A percentile compares a stretch with the other conserved stretches of the same genome.
Conservation (phyloP, 2,113 vertebrate species). For the Pelecanoides urinatrix region DNA sequence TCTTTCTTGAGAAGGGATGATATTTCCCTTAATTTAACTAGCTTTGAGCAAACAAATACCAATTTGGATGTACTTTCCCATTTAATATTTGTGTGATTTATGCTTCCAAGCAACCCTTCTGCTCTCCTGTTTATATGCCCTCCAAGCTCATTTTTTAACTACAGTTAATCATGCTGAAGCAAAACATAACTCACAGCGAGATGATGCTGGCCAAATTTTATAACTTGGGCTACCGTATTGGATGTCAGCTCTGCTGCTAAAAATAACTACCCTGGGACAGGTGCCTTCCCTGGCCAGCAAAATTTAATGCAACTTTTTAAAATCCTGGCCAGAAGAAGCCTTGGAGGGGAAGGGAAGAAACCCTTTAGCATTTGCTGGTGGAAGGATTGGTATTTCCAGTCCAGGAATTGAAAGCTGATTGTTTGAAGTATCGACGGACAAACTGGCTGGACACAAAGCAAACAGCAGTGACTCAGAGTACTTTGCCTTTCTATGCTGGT, state of each 20-base stretch:
- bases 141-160: constrained; percentile 57
- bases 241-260: constrained; percentile 16
- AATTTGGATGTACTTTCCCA: constrained; percentile 32
- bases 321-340: not conserved
- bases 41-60: constrained; percentile 59
- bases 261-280: constrained; percentile 37
- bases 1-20: constrained; percentile 4
- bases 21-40: constrained; percentile 36
- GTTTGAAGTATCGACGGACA: not conserved
- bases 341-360: not conserved
- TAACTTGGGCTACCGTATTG: constrained; percentile 3
- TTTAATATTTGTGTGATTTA: constrained; percentile 56
- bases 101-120: constrained; percentile 37
- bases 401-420: not conserved
- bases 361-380: not conserved
- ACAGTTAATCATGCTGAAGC: constrained; percentile 51
- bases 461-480: not conserved
- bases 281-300: constrained; percentile 23
- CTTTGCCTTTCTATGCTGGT: not conserved
- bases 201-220: constrained; percentile 10
- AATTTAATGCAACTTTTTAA: constrained; percentile 11
- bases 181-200: constrained; percentile 8
- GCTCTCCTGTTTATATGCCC: constrained; percentile 38
- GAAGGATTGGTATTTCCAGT: not conserved
- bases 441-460: not conserved